Evolutionary conservation across 1,140 invertebrate species (phyloP).

Genomic region (Pararge aegeria): DNA sequence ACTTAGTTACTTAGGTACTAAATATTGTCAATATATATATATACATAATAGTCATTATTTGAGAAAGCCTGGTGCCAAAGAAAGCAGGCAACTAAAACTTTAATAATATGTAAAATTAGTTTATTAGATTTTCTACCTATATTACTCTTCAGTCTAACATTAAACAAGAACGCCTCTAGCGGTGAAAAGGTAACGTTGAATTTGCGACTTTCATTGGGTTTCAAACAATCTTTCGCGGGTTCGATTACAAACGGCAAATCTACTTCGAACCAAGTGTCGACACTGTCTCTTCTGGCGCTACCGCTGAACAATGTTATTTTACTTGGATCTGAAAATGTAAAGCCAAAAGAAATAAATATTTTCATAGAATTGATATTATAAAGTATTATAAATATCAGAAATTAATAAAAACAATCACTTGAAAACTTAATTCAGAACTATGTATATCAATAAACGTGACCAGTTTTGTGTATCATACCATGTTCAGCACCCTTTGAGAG

Average conservation of each 20-base stretch:
- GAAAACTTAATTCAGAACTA: no score
- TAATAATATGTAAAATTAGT: no score
- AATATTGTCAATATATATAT: no score
- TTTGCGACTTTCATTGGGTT: slow-evolving; percentile 41
- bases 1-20: no score
- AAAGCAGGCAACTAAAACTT: no score
- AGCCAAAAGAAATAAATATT: no score
- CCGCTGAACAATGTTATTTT: slow-evolving; percentile 63
- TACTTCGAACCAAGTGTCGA: slow-evolving; percentile 69
- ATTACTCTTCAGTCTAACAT: slow-evolving; percentile 55
- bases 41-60: no score
- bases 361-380: no score
- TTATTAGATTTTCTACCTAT: slow-evolving; percentile 48
- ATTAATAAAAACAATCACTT: no score
- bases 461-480: background rate
- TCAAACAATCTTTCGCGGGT: slow-evolving; percentile 54
- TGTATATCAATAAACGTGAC: no score
- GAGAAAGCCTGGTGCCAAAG: no score
- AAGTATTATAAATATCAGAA: no score
- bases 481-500: background rate
- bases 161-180: slow-evolving; percentile 61
- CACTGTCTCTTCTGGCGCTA: slow-evolving; percentile 48
- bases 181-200: slow-evolving; percentile 65
- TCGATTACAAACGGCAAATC: slow-evolving; percentile 62
- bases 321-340: slow-evolving; percentile 40